Evolutionary conservation across 2,888 invertebrate genomes (phyloP).

Genomic region (Drosophila macrospina): DNA sequence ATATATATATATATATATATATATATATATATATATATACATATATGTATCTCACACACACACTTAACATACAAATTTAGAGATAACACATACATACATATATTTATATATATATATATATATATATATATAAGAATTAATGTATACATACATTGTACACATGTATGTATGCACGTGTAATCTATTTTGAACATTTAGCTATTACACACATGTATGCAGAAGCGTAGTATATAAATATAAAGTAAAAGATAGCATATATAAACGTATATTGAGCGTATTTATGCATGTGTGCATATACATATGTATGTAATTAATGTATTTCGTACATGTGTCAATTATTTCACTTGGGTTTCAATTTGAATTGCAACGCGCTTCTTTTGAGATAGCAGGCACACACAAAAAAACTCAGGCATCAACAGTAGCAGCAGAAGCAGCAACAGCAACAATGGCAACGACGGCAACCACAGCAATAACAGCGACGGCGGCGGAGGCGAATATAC

Average conservation of each 20-base stretch:
- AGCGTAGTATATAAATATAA: slow-evolving; percentile 13
- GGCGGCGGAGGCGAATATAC: slow-evolving; percentile 18
- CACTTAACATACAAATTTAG: slow-evolving; percentile 9
- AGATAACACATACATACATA: slow-evolving; percentile 17
- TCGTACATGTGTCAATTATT: slow-evolving; percentile 53
- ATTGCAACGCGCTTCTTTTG: slow-evolving; percentile 37
- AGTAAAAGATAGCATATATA: slow-evolving; percentile 4
- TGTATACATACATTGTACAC: not conserved
- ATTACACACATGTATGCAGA: slow-evolving; percentile 2
- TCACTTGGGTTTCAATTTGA: slow-evolving; percentile 30
- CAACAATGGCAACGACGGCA: slow-evolving; percentile 2
- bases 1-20: not conserved
- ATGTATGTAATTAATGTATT: slow-evolving; percentile 5
- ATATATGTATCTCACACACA: slow-evolving; percentile 2
- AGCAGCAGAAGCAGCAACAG: slow-evolving; percentile 1
- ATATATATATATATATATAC: not conserved
- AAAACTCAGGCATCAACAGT: slow-evolving; percentile 12
- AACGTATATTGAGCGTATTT: not conserved
- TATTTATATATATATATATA: not conserved
- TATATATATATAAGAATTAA: slow-evolving; percentile 11
- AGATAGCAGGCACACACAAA: slow-evolving; percentile 20
- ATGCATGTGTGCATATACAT: not conserved
- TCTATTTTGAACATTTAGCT: slow-evolving; percentile 43
- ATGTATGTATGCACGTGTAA: slow-evolving; percentile 30
- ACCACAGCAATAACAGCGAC: slow-evolving; percentile 5